Percentiles rank a stretch among this genome's conserved stretches.
Conservation (phyloP, 2,888 invertebrate genomes). For the Malacosoma neustria region DNA sequence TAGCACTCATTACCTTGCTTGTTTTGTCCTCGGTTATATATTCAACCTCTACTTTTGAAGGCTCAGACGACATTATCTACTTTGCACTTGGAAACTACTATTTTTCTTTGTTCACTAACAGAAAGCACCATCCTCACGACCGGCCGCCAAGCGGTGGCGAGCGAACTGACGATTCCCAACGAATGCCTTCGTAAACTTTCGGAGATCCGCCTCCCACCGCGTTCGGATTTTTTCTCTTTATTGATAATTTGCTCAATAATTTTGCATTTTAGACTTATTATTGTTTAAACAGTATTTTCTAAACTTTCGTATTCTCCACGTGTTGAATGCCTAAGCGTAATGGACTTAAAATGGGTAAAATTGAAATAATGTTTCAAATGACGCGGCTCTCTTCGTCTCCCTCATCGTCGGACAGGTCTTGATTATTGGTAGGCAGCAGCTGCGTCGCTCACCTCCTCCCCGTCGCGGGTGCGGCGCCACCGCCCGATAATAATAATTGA, state of each 20-base stretch:
- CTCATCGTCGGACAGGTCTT: slow-evolving; percentile 59
- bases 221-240: slow-evolving; percentile 42
- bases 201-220: slow-evolving; percentile 73
- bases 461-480: slow-evolving; percentile 66
- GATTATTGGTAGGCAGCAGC: slow-evolving; percentile 76
- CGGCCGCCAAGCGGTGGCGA: slow-evolving; percentile 71
- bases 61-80: slow-evolving; percentile 73
- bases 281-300: not conserved
- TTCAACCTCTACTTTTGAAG: slow-evolving; percentile 64
- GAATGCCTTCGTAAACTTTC: slow-evolving; percentile 54
- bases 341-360: not conserved
- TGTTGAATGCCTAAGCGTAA: too few relatives aligned
- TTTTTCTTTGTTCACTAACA: slow-evolving; percentile 64
- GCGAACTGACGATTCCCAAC: slow-evolving; percentile 54
- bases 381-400: slow-evolving; percentile 44
- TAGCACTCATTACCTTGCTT: slow-evolving; percentile 56
- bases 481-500: slow-evolving; percentile 75
- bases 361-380: slow-evolving; percentile 17
- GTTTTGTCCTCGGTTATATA: slow-evolving; percentile 66
- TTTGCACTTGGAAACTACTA: slow-evolving; percentile 56
- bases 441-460: slow-evolving; percentile 75
- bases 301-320: too few relatives aligned
- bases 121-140: slow-evolving; percentile 70
- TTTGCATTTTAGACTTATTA: slow-evolving; percentile 1
- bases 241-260: slow-evolving; percentile 21